phyloP scores from a whole-genome alignment of 2,797 vertebrate genomes.

The Coluber constrictor region DNA sequence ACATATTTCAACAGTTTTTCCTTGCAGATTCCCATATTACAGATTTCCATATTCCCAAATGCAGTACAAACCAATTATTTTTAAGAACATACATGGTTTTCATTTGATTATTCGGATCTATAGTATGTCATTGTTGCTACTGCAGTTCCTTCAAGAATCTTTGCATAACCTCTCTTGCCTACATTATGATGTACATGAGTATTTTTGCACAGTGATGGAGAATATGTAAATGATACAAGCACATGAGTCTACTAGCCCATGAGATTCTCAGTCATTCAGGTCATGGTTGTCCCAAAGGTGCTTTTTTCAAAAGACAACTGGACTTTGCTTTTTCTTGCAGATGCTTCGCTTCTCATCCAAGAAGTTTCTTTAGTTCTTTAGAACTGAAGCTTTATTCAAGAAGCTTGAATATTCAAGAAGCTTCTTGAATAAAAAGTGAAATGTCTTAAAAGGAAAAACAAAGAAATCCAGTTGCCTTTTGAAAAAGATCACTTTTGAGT shows the following conservation, averaged over 20 bases:
- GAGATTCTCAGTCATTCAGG: not conserved
- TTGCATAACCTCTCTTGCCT: not conserved
- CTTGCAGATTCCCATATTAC: not conserved
- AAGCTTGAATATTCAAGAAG: not conserved
- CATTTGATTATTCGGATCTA: not conserved
- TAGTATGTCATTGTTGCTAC: not conserved
- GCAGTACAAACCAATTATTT: not conserved
- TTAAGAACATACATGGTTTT: constrained; percentile 7
- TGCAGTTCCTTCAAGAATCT: not conserved
- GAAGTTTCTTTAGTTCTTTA: not conserved
- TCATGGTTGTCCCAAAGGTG: not conserved
- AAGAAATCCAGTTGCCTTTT: not conserved
- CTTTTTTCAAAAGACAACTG: not conserved
- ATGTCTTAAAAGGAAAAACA: not conserved
- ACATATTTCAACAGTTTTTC: not conserved
- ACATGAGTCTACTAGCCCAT: not conserved
- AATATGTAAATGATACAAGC: not conserved
- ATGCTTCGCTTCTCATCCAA: not conserved
- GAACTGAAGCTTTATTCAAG: not conserved
- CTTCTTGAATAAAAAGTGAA: not conserved
- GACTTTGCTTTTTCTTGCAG: not conserved
- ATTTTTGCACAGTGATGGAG: not conserved
- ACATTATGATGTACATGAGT: not conserved
- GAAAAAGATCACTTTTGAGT: not conserved
- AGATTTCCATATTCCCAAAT: not conserved